Evolutionary conservation across 2,797 vertebrate species (phyloP).

Genomic region (Sebastes umbrosus): DNA sequence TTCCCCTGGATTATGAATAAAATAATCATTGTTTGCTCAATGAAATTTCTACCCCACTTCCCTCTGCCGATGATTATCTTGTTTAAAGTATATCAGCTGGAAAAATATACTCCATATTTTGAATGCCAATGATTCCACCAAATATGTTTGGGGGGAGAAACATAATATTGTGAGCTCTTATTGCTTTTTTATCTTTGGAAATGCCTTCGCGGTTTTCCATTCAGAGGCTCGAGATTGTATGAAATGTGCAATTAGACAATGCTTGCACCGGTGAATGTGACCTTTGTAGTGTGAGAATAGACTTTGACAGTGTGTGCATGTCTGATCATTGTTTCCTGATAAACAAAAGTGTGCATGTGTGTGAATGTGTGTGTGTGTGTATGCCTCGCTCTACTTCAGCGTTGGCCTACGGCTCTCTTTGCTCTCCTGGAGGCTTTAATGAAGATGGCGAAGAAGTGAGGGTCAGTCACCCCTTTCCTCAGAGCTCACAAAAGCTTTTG

Average conservation of each 20-base stretch:
- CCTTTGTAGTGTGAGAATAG: constrained; percentile 68
- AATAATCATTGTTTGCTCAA: constrained; percentile 80
- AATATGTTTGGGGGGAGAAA: constrained; percentile 66
- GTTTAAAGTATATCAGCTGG: constrained; percentile 84
- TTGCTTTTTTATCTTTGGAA: constrained; percentile 77
- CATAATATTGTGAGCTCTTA: constrained; percentile 67
- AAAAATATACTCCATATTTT: constrained; percentile 81
- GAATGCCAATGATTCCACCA: constrained; percentile 78
- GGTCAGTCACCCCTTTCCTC: constrained; percentile 70
- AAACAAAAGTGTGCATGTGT: constrained; percentile 44
- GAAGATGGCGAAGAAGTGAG: constrained; percentile 75
- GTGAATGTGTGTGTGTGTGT: background rate
- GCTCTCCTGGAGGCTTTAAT: constrained; percentile 70
- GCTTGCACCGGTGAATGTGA: constrained; percentile 72
- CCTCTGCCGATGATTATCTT: constrained; percentile 81
- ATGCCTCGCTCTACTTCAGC: constrained; percentile 42
- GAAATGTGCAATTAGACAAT: constrained; percentile 76
- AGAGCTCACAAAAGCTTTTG: constrained; percentile 78
- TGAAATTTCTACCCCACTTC: constrained; percentile 81
- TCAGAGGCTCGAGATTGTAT: constrained; percentile 63
- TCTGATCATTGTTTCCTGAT: constrained; percentile 67
- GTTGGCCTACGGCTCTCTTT: constrained; percentile 51
- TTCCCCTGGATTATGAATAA: constrained; percentile 76
- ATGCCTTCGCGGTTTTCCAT: constrained; percentile 69
- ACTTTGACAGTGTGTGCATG: constrained; percentile 54